Percentiles rank a stretch among this genome's conserved stretches.
Conservation (phyloP, 2,113 vertebrate genomes). For the Actinemys pallida region DNA sequence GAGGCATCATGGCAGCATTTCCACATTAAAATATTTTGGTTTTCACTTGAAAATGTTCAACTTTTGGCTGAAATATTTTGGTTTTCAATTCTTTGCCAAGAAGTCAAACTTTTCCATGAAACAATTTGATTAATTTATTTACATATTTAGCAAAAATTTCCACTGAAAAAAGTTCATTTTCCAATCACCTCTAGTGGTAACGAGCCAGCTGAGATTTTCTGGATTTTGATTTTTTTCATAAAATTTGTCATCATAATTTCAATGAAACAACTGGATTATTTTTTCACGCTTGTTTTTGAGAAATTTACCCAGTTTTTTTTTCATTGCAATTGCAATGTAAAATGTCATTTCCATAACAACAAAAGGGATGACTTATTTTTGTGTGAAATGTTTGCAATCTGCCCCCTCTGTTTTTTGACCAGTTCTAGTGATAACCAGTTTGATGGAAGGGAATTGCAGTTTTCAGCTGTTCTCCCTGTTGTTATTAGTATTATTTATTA, state of each 20-base stretch:
- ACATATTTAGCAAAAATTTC: not conserved
- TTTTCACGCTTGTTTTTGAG: not conserved
- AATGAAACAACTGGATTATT: not conserved
- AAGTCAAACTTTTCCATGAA: no score
- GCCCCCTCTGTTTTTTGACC: not conserved
- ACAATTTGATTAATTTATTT: not conserved
- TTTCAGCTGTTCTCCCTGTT: not conserved
- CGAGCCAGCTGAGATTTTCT: not conserved
- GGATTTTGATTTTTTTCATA: not conserved
- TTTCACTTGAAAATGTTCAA: no score
- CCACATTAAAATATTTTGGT: no score
- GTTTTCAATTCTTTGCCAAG: no score
- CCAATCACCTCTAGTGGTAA: not conserved
- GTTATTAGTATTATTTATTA: not conserved
- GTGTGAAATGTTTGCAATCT: not conserved
- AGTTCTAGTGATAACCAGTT: not conserved
- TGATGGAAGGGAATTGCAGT: not conserved
- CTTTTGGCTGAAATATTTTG: no score
- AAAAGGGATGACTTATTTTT: not conserved
- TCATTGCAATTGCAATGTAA: not conserved
- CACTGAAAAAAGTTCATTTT: not conserved
- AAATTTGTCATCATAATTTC: not conserved
- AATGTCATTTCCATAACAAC: not conserved
- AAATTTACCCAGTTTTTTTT: not conserved
- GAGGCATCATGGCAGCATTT: no score